Conservation (phyloP, 2,888 invertebrate genomes). For the Saturnia pavonia region DNA sequence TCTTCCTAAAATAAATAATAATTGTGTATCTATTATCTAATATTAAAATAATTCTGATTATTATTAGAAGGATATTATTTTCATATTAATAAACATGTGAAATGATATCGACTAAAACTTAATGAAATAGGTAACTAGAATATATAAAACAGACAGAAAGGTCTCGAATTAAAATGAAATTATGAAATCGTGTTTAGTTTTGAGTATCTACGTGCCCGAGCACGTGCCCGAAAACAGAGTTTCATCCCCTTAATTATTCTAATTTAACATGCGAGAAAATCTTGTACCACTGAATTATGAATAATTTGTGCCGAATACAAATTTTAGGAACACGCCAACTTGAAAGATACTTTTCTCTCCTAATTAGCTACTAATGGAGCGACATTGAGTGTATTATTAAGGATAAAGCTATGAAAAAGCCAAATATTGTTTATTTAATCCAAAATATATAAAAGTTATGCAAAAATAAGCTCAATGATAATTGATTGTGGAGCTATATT, state of each 20-base stretch:
- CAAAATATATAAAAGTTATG: constrained; percentile 25
- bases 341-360: constrained; percentile 18
- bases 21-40: no score
- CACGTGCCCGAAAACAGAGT: constrained; percentile 13
- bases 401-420: constrained; percentile 52
- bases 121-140: not conserved
- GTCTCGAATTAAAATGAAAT: constrained; percentile 13
- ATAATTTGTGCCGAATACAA: constrained; percentile 14
- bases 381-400: constrained; percentile 46
- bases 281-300: constrained; percentile 13
- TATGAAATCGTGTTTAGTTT: constrained; percentile 10
- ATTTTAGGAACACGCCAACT: constrained; percentile 6
- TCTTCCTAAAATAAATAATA: no score
- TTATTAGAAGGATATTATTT: no score
- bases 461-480: constrained; percentile 28
- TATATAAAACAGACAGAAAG: not conserved
- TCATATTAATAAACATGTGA: no score
- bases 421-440: constrained; percentile 42
- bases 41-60: no score
- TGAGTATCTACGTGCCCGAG: no score
- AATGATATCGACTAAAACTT: not conserved
- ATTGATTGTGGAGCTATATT: not conserved
- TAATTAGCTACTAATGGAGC: constrained; percentile 59
- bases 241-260: constrained; percentile 12
- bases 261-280: constrained; percentile 15